Conservation (phyloP, 2,113 vertebrate genomes). For the Chloropsis hardwickii region DNA sequence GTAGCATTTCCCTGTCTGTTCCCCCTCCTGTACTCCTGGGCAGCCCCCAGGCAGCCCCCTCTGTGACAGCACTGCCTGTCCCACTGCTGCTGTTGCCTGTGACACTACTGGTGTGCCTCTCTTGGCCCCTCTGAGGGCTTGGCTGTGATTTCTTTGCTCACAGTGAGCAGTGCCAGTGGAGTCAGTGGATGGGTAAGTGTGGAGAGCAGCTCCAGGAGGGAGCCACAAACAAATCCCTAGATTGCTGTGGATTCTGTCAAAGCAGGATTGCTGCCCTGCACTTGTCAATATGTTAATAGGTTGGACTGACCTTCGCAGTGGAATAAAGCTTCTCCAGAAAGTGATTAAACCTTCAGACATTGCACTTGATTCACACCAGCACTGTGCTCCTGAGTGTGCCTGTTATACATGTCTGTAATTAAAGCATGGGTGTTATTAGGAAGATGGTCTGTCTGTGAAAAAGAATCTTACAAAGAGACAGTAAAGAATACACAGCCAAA, state of each 20-base stretch:
- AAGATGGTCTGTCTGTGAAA: not conserved
- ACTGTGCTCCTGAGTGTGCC: not conserved
- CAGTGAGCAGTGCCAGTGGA: not conserved
- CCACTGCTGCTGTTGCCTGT: not conserved
- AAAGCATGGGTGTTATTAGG: not conserved
- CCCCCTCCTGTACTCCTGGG: not conserved
- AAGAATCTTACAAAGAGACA: not conserved
- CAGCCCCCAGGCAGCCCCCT: not conserved
- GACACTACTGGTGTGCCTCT: not conserved
- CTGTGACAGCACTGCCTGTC: not conserved
- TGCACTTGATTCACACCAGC: not conserved
- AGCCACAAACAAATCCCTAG: not conserved
- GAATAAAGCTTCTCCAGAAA: not conserved
- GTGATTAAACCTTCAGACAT: not conserved
- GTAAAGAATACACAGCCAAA: not conserved
- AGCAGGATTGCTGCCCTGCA: not conserved
- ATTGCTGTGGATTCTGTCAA: not conserved
- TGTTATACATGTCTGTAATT: not conserved
- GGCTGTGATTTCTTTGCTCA: not conserved
- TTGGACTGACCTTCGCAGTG: not conserved
- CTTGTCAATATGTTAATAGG: not conserved
- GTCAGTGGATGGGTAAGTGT: too few relatives aligned
- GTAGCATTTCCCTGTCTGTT: not conserved
- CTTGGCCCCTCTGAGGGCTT: not conserved
- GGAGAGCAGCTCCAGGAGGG: accelerated